Percentiles rank a stretch among this genome's conserved stretches.
Evolutionary conservation across 2,888 invertebrate genomes (phyloP).

Genomic region (Thereva unica): DNA sequence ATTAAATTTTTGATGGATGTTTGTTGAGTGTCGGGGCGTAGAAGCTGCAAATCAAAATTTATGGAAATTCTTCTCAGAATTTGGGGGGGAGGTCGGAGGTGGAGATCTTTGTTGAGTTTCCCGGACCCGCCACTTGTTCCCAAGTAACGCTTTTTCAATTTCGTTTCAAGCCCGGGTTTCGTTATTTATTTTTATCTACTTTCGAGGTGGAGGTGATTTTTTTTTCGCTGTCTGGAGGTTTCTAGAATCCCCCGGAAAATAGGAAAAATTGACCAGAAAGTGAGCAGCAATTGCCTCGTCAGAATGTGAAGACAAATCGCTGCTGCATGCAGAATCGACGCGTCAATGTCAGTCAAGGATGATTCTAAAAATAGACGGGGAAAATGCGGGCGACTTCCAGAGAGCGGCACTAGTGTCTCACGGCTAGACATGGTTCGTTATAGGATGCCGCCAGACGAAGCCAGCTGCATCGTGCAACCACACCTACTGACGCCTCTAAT

Average conservation of each 20-base stretch:
- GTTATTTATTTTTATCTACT: conserved; percentile 26
- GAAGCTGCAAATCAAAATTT: conserved; percentile 8
- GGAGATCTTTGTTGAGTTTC: neutral
- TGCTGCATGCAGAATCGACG: conserved; percentile 28
- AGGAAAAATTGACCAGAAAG: conserved; percentile 16
- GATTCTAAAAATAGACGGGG: conserved; percentile 14
- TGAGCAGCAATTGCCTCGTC: neutral
- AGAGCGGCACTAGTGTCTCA: neutral
- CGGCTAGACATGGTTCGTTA: neutral
- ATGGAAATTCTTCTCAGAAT: conserved; percentile 14
- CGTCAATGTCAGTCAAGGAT: conserved; percentile 23
- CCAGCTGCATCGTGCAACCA: conserved; percentile 8
- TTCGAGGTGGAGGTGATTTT: neutral
- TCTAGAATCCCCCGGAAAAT: conserved; percentile 3
- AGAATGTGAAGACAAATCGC: conserved; percentile 9
- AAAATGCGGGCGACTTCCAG: neutral
- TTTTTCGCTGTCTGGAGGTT: conserved; percentile 6
- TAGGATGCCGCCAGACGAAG: conserved; percentile 1
- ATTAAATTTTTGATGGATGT: conserved; percentile 31
- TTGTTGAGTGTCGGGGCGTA: conserved; percentile 24
- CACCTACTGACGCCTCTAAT: conserved; percentile 26
- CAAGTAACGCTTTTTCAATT: conserved; percentile 11
- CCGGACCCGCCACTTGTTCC: neutral
- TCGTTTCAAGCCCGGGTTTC: conserved; percentile 4
- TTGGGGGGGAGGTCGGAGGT: neutral